Conservation (phyloP, 1,140 invertebrate species). For the Calliopsis andreniformis region DNA sequence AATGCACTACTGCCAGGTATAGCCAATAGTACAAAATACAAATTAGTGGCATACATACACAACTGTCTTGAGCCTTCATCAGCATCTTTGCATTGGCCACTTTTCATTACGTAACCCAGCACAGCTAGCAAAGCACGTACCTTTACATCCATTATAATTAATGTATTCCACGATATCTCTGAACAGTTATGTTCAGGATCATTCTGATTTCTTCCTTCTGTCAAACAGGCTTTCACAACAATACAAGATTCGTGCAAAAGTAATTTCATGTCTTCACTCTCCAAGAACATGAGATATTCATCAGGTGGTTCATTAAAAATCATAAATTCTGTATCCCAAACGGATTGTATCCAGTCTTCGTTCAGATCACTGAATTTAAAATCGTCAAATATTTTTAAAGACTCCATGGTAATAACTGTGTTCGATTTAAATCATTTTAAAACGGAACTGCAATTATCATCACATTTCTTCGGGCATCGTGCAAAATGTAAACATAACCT, state of each 20-base stretch:
- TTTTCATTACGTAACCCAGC: slow-evolving; percentile 81
- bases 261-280: slow-evolving; percentile 73
- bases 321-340: slow-evolving; percentile 81
- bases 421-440: slow-evolving; percentile 39
- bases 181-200: slow-evolving; percentile 47
- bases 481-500: slow-evolving; percentile 69
- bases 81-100: slow-evolving; percentile 75
- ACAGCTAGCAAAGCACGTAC: slow-evolving; percentile 80
- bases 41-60: slow-evolving; percentile 77
- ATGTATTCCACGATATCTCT: slow-evolving; percentile 81
- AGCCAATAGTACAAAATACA: slow-evolving; percentile 81
- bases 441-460: slow-evolving; percentile 35
- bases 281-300: slow-evolving; percentile 77
- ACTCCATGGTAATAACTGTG: slow-evolving; percentile 67
- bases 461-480: slow-evolving; percentile 30
- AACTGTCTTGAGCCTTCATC: slow-evolving; percentile 73
- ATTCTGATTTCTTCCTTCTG: slow-evolving; percentile 33
- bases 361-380: slow-evolving; percentile 76
- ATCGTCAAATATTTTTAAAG: slow-evolving; percentile 70
- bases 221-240: slow-evolving; percentile 70
- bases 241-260: slow-evolving; percentile 71
- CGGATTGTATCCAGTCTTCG: slow-evolving; percentile 79
- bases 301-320: slow-evolving; percentile 78
- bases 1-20: slow-evolving; percentile 83
- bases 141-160: slow-evolving; percentile 80